Conservation (phyloP, 2,113 vertebrate species). For the Pangasianodon gigas region DNA sequence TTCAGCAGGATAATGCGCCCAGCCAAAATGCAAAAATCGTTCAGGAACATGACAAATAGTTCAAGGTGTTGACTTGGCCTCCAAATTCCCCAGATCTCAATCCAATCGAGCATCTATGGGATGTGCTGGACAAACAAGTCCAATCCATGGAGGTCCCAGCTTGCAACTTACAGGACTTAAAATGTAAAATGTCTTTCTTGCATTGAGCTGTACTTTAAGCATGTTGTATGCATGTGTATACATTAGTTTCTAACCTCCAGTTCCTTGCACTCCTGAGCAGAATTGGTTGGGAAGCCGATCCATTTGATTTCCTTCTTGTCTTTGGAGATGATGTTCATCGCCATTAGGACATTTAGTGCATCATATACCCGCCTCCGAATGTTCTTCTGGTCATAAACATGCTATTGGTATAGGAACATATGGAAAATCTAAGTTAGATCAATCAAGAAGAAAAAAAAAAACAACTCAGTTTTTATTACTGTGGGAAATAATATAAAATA, state of each 20-base stretch:
- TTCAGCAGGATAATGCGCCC: no score
- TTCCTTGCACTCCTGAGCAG: constrained; percentile 97
- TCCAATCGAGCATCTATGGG: not conserved
- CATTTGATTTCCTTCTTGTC: constrained; percentile 99
- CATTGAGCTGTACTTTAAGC: not conserved
- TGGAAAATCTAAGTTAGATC: not conserved
- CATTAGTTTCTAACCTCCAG: constrained; percentile 79
- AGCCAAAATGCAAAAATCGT: no score
- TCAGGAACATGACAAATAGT: not conserved
- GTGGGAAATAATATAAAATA: not conserved
- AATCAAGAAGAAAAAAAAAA: not conserved
- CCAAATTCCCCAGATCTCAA: not conserved
- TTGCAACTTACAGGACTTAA: no score
- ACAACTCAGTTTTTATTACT: not conserved
- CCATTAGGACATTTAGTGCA: constrained; percentile 97
- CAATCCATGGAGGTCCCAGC: not conserved
- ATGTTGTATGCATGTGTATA: not conserved
- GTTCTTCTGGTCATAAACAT: constrained; percentile 99
- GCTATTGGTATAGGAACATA: constrained; percentile 58
- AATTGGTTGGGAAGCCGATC: constrained; percentile 98
- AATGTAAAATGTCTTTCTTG: not conserved
- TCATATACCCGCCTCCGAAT: constrained; percentile 96
- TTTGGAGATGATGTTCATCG: constrained; percentile 99
- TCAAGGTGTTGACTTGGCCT: not conserved
- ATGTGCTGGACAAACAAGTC: not conserved